Evolutionary conservation across 2,888 invertebrate genomes (phyloP).

Genomic region (Marronus borbonicus): DNA sequence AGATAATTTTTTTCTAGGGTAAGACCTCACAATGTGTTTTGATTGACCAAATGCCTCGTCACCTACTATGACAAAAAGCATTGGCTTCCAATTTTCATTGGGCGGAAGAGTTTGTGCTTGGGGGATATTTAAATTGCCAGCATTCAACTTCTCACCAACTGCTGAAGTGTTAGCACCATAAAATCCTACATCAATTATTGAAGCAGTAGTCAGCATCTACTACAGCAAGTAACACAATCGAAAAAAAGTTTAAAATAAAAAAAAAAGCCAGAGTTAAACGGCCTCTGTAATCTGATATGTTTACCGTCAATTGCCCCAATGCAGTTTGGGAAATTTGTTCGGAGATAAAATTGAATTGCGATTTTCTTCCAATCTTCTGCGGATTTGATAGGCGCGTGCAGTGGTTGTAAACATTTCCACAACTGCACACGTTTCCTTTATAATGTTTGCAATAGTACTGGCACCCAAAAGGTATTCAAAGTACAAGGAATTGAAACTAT

Average conservation of each 20-base stretch:
- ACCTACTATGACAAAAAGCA: too few species aligned
- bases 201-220: slow-evolving; percentile 35
- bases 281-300: too few species aligned
- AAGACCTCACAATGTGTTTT: background rate
- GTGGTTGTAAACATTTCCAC: slow-evolving; percentile 43
- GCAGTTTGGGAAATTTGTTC: slow-evolving; percentile 45
- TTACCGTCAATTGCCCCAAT: background rate
- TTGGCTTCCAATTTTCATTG: background rate
- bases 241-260: slow-evolving; percentile 9
- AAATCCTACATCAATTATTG: background rate
- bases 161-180: slow-evolving; percentile 13
- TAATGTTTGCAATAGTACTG: slow-evolving; percentile 44
- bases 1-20: background rate
- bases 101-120: background rate
- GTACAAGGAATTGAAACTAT: slow-evolving; percentile 44
- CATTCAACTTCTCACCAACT: background rate
- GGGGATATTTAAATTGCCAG: background rate
- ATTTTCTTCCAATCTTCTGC: slow-evolving; percentile 43
- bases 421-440: slow-evolving; percentile 48
- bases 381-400: slow-evolving; percentile 33
- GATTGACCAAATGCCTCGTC: background rate
- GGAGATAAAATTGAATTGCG: slow-evolving; percentile 40
- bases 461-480: slow-evolving; percentile 38
- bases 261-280: too few species aligned
- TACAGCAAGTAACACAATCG: slow-evolving; percentile 14